These are phyloP conservation scores for Drosophila bifasciata DNA, from an alignment of 1,140 invertebrate genomes.

Conservation along the genomic window DNA sequence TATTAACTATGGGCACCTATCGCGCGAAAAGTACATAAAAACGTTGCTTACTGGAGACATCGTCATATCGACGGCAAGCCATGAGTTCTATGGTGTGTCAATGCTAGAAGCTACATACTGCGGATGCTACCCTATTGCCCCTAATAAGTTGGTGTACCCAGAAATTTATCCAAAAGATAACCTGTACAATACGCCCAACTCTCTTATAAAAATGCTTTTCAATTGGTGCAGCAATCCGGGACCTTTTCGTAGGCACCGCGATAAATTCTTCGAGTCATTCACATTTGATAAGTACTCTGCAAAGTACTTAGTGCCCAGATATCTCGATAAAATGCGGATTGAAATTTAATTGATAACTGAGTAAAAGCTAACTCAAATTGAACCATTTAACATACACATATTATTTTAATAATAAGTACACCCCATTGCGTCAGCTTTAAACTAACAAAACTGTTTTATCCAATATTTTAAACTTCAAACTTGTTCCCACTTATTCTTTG, in stretches of 20 bases:
- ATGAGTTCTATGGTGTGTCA: slow-evolving; percentile 91
- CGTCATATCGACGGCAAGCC: slow-evolving; percentile 89
- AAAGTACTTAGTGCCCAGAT: slow-evolving; percentile 72
- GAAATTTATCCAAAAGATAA: slow-evolving; percentile 89
- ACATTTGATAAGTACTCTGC: slow-evolving; percentile 74
- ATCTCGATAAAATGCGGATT: slow-evolving; percentile 54
- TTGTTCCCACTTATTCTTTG: too few relatives aligned
- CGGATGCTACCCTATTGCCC: slow-evolving; percentile 89
- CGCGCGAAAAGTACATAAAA: slow-evolving; percentile 86
- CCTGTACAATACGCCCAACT: slow-evolving; percentile 86
- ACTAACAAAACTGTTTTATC: too few relatives aligned
- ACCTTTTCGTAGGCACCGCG: slow-evolving; percentile 72
- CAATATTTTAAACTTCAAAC: too few relatives aligned
- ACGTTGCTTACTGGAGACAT: slow-evolving; percentile 86
- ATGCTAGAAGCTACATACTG: slow-evolving; percentile 89
- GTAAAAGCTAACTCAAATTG: too few relatives aligned
- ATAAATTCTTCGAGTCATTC: slow-evolving; percentile 78
- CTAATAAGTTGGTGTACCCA: slow-evolving; percentile 89
- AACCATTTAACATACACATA: too few relatives aligned
- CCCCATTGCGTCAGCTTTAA: too few relatives aligned
- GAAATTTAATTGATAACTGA: too few relatives aligned
- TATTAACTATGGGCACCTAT: slow-evolving; percentile 87
- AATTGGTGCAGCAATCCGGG: slow-evolving; percentile 84
- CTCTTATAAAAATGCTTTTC: slow-evolving; percentile 85
- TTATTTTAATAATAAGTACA: too few relatives aligned